phyloP scores from a whole-genome alignment of 2,888 invertebrate species.

The Athalia circularis region DNA sequence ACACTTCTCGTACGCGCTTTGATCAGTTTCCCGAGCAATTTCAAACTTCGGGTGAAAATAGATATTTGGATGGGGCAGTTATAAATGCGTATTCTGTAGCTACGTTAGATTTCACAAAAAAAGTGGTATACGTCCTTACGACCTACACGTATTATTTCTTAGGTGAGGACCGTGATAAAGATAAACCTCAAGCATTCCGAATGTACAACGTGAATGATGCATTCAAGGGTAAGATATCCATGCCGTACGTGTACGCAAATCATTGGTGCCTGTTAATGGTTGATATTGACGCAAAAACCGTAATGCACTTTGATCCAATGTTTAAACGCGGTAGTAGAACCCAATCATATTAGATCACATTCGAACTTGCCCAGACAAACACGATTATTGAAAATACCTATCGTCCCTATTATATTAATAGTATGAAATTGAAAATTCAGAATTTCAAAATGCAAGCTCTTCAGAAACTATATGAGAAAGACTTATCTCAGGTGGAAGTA shows the following conservation, averaged over 20 bases:
- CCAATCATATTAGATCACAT: not conserved
- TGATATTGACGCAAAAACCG: too few species aligned
- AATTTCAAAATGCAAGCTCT: too few species aligned
- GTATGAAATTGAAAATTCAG: too few species aligned
- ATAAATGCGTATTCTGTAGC: not conserved
- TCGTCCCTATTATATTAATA: too few species aligned
- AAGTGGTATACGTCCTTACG: not conserved
- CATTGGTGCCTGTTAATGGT: too few species aligned
- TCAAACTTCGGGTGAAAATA: not conserved
- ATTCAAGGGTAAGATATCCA: not conserved
- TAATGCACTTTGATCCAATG: conserved; percentile 6
- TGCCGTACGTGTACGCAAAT: not conserved
- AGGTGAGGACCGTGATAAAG: not conserved
- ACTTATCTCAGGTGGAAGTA: too few species aligned
- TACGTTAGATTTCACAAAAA: not conserved
- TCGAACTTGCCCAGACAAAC: too few species aligned
- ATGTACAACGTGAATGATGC: not conserved
- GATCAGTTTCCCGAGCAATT: not conserved
- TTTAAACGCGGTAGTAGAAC: not conserved
- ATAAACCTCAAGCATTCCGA: conserved; percentile 2
- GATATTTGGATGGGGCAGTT: conserved; percentile 6
- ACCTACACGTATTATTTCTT: conserved; percentile 5
- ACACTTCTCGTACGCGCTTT: not conserved
- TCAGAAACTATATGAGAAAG: too few species aligned
- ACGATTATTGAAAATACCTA: too few species aligned